Evolutionary conservation across 2,888 invertebrate genomes (phyloP).

Genomic region (Platerodrilus igneus): DNA sequence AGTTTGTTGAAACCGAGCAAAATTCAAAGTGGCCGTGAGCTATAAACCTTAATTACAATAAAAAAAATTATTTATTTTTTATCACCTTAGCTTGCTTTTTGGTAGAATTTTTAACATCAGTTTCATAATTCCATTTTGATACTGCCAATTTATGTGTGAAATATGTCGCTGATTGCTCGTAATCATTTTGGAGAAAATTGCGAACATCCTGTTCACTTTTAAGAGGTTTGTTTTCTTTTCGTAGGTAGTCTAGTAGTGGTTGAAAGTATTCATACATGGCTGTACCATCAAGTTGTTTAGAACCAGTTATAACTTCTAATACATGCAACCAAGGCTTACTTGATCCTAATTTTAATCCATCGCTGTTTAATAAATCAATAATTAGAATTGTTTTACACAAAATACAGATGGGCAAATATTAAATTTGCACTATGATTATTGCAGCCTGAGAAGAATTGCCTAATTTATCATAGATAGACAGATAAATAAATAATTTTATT

Average conservation of each 20-base stretch:
- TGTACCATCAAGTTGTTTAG: slow-evolving; percentile 51
- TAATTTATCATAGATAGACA: no score
- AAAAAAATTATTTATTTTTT: no score
- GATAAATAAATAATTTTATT: no score
- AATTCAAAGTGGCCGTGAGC: slow-evolving; percentile 5
- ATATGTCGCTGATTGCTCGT: slow-evolving; percentile 1
- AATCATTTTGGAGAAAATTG: slow-evolving; percentile 36
- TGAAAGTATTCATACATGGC: slow-evolving; percentile 56
- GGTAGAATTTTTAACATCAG: slow-evolving; percentile 5
- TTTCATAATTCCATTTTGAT: slow-evolving; percentile 7
- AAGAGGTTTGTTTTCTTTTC: slow-evolving; percentile 48
- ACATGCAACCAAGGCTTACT: slow-evolving; percentile 56
- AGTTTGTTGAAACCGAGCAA: slow-evolving; percentile 38
- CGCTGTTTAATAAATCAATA: no score
- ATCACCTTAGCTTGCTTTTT: slow-evolving; percentile 6
- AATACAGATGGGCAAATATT: no score
- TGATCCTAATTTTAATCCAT: slow-evolving; percentile 48
- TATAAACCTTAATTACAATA: no score
- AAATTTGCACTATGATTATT: no score
- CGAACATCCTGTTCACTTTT: slow-evolving; percentile 16
- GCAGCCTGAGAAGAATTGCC: no score
- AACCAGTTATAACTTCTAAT: slow-evolving; percentile 56
- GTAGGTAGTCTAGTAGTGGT: slow-evolving; percentile 53
- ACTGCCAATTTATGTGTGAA: not conserved
- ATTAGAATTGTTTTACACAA: no score